Evolutionary conservation across 2,113 vertebrate genomes (phyloP).

Genomic region (Brienomyrus longianalis): DNA sequence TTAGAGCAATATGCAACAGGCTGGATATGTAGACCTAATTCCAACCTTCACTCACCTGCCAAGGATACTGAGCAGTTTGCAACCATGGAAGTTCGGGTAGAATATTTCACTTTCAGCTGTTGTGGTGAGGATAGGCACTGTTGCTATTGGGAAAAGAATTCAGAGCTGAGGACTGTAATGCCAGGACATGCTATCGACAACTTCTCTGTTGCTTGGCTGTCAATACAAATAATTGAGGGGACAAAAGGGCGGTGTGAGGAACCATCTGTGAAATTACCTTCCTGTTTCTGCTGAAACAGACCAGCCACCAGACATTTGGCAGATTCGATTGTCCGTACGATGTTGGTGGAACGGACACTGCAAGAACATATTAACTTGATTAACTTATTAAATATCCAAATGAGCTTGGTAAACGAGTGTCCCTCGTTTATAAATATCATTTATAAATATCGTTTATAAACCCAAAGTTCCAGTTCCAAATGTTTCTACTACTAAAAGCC

Average conservation of each 20-base stretch:
- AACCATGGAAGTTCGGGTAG: constrained; percentile 81
- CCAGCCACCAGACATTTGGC: constrained; percentile 85
- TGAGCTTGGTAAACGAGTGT: not conserved
- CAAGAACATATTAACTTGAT: constrained; percentile 31
- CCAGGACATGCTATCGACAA: not conserved
- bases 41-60: constrained; percentile 57
- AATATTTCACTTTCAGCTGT: constrained; percentile 77
- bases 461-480: not conserved
- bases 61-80: constrained; percentile 64
- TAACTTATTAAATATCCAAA: not conserved
- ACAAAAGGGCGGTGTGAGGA: not conserved
- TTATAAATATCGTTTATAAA: constrained; percentile 5
- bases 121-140: constrained; percentile 70
- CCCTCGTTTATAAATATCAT: constrained; percentile 25
- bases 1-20: constrained; percentile 28
- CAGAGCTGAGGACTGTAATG: not conserved
- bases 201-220: not conserved
- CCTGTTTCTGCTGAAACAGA: constrained; percentile 78
- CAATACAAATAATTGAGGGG: not conserved
- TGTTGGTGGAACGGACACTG: constrained; percentile 88
- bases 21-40: constrained; percentile 21
- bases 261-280: constrained; percentile 58
- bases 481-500: not conserved
- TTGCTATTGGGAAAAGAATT: constrained; percentile 50
- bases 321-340: constrained; percentile 86